phyloP scores from a whole-genome alignment of 2,797 vertebrate species.

The Tapera naevia region DNA sequence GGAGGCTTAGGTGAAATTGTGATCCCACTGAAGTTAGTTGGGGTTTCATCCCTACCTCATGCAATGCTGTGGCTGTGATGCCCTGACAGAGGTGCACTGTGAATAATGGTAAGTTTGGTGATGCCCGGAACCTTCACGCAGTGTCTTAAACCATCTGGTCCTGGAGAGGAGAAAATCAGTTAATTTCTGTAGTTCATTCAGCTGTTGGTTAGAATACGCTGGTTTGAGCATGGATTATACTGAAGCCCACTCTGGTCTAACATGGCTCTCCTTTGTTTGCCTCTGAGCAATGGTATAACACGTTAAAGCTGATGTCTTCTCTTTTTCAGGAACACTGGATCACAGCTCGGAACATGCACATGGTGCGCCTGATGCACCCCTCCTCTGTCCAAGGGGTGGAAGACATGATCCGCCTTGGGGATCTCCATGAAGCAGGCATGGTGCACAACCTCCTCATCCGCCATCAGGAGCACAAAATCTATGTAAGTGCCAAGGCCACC shows the following conservation, averaged over 20 bases:
- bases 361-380: slow-evolving; percentile 88
- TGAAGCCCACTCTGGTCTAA: background rate
- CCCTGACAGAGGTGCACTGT: background rate
- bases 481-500: slow-evolving; percentile 82
- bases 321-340: slow-evolving; percentile 88
- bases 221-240: background rate
- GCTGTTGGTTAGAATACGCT: background rate
- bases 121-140: background rate
- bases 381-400: slow-evolving; percentile 89
- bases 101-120: background rate
- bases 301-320: background rate
- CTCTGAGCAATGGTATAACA: background rate
- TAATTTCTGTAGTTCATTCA: background rate
- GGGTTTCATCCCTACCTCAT: background rate
- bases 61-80: background rate
- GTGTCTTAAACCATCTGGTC: background rate
- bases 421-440: slow-evolving; percentile 92
- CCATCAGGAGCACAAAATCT: slow-evolving; percentile 90
- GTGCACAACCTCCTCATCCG: slow-evolving; percentile 94
- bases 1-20: background rate
- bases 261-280: background rate
- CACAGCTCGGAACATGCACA: slow-evolving; percentile 51
- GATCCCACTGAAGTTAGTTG: background rate
- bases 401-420: slow-evolving; percentile 94
- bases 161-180: background rate